Base-by-base conservation (phyloP, 2,797 vertebrate genomes). In the Valencia hispanica region DNA sequence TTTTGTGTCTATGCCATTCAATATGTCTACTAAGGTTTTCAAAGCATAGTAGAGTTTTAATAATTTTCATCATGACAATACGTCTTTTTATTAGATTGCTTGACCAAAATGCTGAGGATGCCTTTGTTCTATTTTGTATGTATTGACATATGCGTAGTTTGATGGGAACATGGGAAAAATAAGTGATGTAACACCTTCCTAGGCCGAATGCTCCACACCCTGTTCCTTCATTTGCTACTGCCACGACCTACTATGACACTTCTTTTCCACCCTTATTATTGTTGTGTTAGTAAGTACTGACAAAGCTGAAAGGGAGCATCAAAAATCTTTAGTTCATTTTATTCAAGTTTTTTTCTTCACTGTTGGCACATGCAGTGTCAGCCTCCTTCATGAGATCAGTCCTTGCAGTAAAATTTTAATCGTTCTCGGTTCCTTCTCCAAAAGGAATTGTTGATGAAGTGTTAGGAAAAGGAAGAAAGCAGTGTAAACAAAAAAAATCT, bases 121-220 rank as follows among this genome's bases (percentile, higher is more conserved):
- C 47, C 22, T 18, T 66, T 68, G 70, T 69, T 61, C 41, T 68
- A 25, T 68, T 74, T 79, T 57, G 30, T 34, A 77, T 81, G 79
- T 81, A 88, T 86, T 88, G 80, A 89, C 89, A 87, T 81, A 77
- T 83, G 73, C 83, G 86, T 85, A 88, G 87, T 87, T 87, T 83
- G 86, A 91, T 85, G 89, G 89, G 91, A 92, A 92, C 89, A 86
- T 89, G 92, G 92, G 92, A 94, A 94, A 91, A 82, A 91, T 74
- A 87, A 83, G 90, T 94, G 94, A 94, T 89, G 90, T 95, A 93
- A 94, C 87, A 85, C 53, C 87, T 81, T 84, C 79, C 80, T 86
- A 90, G 89, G 81, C 81, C 51, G 70, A 88, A 75, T 43, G 80
- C 86, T 90, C 91, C 91, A 89, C 93, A 76, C 91, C 92, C 90